Evolutionary conservation across 2,888 invertebrate species (phyloP), one percentile per base, ranked within the genome.

Genomic region (Drosophila neutralis): DNA sequence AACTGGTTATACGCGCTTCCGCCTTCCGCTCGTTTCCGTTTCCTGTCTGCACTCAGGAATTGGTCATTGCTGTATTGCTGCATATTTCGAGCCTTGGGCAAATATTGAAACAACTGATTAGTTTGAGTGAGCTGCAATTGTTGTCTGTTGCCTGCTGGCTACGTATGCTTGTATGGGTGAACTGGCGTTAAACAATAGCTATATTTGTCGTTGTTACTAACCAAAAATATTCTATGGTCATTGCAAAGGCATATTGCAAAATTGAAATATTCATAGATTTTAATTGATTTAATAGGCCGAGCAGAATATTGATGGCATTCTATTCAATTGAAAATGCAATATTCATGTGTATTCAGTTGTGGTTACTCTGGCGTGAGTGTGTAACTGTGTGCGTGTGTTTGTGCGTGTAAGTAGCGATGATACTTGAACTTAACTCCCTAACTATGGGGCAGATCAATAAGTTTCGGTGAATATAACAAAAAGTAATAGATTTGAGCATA

Each of bases 51-150:
- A 35, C 42, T 45, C 51, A 62, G 24, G 40, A 21, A 62, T 33
- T 40, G 51, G 36, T n/a, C 49, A 42, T 59, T 45, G 24, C 40
- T 11, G 61, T 49, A 49, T 36, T 21, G 24, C 27, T 24, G 27
- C 24, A 53, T 42, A 36, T 38, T 15, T 42, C 40, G 13, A 31
- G 54, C 60, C 65, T 67, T 70, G 69, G 71, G 70, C 75, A 87
- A 86, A 86, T 86, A 85, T 86, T 86, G 86, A 77, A 85, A 83
- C 80, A 87, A 85, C 83, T 89, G 89, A 86, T 86, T 89, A 86
- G 88, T 89, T 89, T 73, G 78, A 81, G 73, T 76, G 75, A 61
- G 64, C 69, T 69, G 73, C 73, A 69, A 69, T 73, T 77, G 73
- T 65, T 56, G 33, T 59, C 21, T 73, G 66, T 60, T 56, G 42